A percentile compares a stretch with the other conserved stretches of the same genome.
Conservation (phyloP, 2,113 vertebrate species). For the Sterrhoptilus dennistouni region DNA sequence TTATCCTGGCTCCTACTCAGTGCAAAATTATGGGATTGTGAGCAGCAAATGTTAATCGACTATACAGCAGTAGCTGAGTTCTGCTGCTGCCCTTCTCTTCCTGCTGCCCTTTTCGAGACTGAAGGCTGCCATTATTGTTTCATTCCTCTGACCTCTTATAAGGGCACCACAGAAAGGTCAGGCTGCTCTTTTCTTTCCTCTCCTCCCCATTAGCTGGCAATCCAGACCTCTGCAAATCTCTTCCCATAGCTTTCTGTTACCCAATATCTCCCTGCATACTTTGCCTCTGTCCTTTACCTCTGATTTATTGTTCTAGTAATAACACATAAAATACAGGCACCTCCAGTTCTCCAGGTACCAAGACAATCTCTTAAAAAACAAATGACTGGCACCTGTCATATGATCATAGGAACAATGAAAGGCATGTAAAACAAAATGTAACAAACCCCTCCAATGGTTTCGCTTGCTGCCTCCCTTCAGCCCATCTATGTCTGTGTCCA, state of each 20-base stretch:
- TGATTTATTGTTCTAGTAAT: not conserved
- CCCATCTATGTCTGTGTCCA: not conserved
- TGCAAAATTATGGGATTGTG: constrained; percentile 38
- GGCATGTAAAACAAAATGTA: not conserved
- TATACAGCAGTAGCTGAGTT: not conserved
- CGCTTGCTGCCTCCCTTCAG: not conserved
- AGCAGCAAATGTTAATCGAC: constrained; percentile 60
- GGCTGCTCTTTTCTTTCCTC: constrained; percentile 34
- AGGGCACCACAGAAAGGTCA: constrained; percentile 47
- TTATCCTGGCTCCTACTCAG: constrained; percentile 45
- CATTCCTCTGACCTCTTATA: constrained; percentile 39
- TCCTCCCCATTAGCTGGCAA: not conserved
- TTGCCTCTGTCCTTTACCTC: not conserved
- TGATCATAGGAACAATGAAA: not conserved
- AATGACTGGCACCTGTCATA: not conserved
- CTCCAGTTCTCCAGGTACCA: not conserved
- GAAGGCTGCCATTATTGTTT: constrained; percentile 55
- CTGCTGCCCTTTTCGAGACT: constrained; percentile 16
- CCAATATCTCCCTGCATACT: not conserved
- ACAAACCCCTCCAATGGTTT: not conserved
- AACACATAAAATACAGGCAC: not conserved
- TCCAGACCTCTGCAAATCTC: not conserved
- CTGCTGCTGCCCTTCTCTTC: constrained; percentile 35
- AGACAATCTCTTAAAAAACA: not conserved
- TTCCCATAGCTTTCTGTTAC: not conserved